phyloP scores from a whole-genome alignment of 2,888 invertebrate species.

The Platycheirus rosarum region DNA sequence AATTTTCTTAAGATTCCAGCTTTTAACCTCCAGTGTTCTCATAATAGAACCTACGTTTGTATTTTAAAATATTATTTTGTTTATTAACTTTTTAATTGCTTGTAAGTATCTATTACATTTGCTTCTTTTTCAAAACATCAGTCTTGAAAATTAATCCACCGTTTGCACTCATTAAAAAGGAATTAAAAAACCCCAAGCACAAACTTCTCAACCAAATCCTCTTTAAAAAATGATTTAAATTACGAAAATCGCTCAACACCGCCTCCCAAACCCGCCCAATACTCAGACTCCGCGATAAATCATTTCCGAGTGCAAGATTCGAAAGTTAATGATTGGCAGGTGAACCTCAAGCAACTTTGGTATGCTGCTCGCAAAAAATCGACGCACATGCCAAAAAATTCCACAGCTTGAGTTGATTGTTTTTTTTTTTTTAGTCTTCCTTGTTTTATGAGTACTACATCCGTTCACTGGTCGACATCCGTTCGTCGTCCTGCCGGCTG shows the following conservation, averaged over 20 bases:
- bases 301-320: conserved; percentile 24
- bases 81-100: too few species aligned
- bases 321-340: conserved; percentile 60
- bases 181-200: too few species aligned
- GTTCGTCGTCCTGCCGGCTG: conserved; percentile 11
- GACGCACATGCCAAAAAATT: conserved; percentile 46
- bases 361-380: conserved; percentile 16
- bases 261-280: conserved; percentile 7
- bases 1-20: too few species aligned
- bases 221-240: conserved; percentile 27
- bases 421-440: conserved; percentile 23
- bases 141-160: too few species aligned
- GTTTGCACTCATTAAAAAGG: not conserved
- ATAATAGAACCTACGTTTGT: too few species aligned
- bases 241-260: conserved; percentile 7
- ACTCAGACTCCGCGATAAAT: conserved; percentile 31
- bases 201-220: not conserved
- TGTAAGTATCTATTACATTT: too few species aligned
- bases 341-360: conserved; percentile 43
- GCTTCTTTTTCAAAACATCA: too few species aligned
- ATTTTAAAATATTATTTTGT: too few species aligned
- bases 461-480: conserved; percentile 16
- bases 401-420: conserved; percentile 47
- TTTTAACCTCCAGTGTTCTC: too few species aligned
- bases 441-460: conserved; percentile 43